Evolutionary conservation across 2,113 vertebrate genomes (phyloP).

Genomic region (Grantiella picta): DNA sequence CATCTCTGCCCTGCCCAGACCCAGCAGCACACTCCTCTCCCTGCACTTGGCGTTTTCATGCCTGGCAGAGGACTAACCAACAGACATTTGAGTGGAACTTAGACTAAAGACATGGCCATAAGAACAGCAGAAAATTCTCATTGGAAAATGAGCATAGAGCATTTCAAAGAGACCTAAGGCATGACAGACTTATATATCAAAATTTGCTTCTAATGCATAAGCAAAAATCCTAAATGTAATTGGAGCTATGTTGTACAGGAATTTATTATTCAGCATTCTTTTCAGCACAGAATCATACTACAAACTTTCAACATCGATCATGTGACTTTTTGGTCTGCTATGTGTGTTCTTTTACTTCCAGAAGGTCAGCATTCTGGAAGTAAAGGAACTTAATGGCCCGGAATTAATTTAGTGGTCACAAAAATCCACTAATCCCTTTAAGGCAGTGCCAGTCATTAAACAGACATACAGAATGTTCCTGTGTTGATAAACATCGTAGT

Average conservation of each 20-base stretch:
- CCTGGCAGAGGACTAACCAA: not conserved
- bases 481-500: not conserved
- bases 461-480: not conserved
- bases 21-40: not conserved
- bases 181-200: not conserved
- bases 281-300: not conserved
- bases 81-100: not conserved
- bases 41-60: not conserved
- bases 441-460: not conserved
- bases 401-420: not conserved
- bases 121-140: not conserved
- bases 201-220: not conserved
- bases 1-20: not conserved
- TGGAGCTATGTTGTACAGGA: not conserved
- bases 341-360: not conserved
- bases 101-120: not conserved
- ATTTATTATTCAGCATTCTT: not conserved
- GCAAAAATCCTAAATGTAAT: not conserved
- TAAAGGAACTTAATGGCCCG: not conserved
- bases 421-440: not conserved
- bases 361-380: not conserved
- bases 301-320: not conserved
- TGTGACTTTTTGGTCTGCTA: not conserved
- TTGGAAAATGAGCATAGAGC: not conserved
- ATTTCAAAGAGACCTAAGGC: not conserved